Evolutionary conservation across 2,113 vertebrate species (phyloP).

Genomic region (Labeo catla): DNA sequence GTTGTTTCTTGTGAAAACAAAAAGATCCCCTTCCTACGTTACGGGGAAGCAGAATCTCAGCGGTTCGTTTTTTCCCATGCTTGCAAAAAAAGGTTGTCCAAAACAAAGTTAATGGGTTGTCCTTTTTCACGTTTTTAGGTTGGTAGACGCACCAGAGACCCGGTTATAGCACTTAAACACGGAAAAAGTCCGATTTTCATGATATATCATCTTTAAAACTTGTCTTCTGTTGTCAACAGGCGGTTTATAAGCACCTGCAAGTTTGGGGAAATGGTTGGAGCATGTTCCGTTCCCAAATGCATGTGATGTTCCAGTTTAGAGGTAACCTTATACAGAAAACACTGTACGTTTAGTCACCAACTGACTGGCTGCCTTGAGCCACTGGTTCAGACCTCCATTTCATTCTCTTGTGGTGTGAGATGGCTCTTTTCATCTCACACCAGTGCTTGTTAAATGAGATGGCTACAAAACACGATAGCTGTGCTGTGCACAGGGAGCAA

Average conservation of each 20-base stretch:
- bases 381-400: slow-evolving; percentile 5
- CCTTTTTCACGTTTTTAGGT: too few relatives aligned
- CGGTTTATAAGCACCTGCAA: background rate
- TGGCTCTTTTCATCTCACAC: slow-evolving; percentile 23
- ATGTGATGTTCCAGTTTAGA: background rate
- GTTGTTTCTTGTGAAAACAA: too few relatives aligned
- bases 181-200: too few relatives aligned
- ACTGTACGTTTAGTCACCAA: background rate
- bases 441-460: slow-evolving; percentile 27
- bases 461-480: background rate
- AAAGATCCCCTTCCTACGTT: too few relatives aligned
- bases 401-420: background rate
- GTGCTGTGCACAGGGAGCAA: slow-evolving; percentile 13
- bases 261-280: background rate
- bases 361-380: background rate
- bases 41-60: too few relatives aligned
- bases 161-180: too few relatives aligned
- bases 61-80: too few relatives aligned
- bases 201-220: background rate
- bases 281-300: background rate
- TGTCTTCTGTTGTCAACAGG: background rate
- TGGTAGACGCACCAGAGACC: too few relatives aligned
- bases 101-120: too few relatives aligned
- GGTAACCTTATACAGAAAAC: background rate
- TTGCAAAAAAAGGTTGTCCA: too few relatives aligned